phyloP scores from a whole-genome alignment of 2,797 vertebrate species.

The Falco peregrinus region DNA sequence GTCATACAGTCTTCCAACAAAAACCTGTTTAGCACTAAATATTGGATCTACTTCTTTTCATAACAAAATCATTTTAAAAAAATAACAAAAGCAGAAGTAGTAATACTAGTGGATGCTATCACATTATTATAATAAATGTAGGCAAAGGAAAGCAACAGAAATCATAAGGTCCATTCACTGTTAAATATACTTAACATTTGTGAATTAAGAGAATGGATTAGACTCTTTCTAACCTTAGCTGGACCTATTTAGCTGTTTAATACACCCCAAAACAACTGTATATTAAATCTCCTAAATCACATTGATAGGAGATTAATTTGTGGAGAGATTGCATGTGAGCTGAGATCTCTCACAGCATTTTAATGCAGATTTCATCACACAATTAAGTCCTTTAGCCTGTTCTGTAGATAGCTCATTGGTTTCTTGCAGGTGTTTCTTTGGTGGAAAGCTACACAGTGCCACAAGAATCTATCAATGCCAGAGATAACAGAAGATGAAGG shows the following conservation, averaged over 20 bases:
- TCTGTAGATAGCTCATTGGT: neutral
- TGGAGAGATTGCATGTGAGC: neutral
- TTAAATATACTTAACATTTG: neutral
- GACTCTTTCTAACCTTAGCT: neutral
- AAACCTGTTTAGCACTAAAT: neutral
- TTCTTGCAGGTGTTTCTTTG: neutral
- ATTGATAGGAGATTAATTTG: neutral
- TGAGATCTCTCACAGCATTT: neutral
- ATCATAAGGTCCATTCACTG: neutral
- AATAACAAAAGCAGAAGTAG: neutral
- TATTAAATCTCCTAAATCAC: neutral
- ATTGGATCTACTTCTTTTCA: neutral
- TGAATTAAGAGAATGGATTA: neutral
- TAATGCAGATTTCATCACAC: neutral
- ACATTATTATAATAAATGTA: neutral
- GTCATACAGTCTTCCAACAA: neutral
- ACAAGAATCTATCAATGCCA: neutral
- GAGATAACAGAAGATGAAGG: neutral
- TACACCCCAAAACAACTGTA: neutral
- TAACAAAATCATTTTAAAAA: neutral
- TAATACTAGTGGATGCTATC: neutral
- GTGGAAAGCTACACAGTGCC: neutral
- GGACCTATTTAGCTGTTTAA: neutral
- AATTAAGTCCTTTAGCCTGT: neutral
- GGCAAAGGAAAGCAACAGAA: neutral